Percentiles rank a stretch among this genome's conserved stretches.
Conservation (phyloP, 2,888 invertebrate species). For the Sphaerophoria rueppellii region DNA sequence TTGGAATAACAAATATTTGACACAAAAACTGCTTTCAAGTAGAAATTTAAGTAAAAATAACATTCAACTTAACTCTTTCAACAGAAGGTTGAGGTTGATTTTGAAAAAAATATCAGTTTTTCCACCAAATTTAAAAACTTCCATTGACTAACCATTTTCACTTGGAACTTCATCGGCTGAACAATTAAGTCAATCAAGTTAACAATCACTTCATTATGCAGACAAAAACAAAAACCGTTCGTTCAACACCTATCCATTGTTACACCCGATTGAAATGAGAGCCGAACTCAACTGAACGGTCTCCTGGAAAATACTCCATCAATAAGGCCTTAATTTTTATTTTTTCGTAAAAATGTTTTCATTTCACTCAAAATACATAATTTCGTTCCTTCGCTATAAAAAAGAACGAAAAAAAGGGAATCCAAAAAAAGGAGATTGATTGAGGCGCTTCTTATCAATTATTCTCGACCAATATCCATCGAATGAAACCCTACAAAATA, state of each 20-base stretch:
- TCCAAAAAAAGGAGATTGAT: conserved; percentile 49
- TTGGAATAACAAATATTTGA: no score
- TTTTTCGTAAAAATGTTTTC: conserved; percentile 17
- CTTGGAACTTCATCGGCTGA: no score
- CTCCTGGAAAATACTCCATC: background rate
- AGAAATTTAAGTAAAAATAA: no score
- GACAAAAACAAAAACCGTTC: background rate
- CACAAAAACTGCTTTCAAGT: no score
- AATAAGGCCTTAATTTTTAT: background rate
- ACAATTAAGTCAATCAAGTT: no score
- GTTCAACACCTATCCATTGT: background rate
- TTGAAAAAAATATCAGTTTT: no score
- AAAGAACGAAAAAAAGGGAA: background rate
- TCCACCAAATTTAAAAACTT: no score
- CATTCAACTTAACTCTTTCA: no score
- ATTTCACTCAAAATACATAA: background rate
- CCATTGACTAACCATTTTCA: no score
- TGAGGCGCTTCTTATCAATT: conserved; percentile 67
- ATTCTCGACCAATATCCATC: conserved; percentile 60
- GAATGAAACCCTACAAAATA: conserved; percentile 36
- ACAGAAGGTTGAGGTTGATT: no score
- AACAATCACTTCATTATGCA: no score
- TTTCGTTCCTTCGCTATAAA: conserved; percentile 2
- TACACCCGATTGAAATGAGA: conserved; percentile 23
- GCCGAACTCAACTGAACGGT: conserved; percentile 14